Evolutionary conservation across 2,888 invertebrate genomes (phyloP), one percentile per base, ranked within the genome.

Genomic region (Cheiracanthium punctorium): DNA sequence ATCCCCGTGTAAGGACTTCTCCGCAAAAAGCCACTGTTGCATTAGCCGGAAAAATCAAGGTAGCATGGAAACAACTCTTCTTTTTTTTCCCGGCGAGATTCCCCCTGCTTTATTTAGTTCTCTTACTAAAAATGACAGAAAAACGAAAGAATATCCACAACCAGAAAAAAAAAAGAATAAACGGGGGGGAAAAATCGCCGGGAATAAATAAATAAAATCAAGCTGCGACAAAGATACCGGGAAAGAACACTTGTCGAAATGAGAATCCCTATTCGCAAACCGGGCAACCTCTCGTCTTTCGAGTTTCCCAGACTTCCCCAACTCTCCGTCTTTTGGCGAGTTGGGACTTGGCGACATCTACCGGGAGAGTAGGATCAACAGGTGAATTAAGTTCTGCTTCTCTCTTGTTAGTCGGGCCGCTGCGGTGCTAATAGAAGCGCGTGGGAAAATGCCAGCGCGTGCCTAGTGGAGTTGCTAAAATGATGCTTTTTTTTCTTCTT

Each of bases 401-500:
- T 17, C 24, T 58, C 58, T 58, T 58, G 5, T 58, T 17, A 58
- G 58, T 58, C 58, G 58, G 24, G 58, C 58, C 12, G 58, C 24
- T 5, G n/a, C n/a, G n/a, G n/a, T n/a, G n/a, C n/a, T n/a, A n/a
- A n/a, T n/a, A n/a, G 58, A 8, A 24, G 24, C 58, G 58, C 58
- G 58, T 58, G 58, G 58, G 58, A 58, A 58, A 58, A 24, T 58
- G 58, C 24, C 58, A 58, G 58, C 58, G 17, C 58, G 58, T 58
- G 58, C 17, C 58, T 58, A 24, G 58, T 58, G 24, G 24, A 17
- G 2, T 20, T 7, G 20, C 20, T 0, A 24, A 58, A 58, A 58
- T 5, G 24, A 24, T 24, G 5, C 24, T 5, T 7, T 58, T 58
- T 58, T 58, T 24, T 58, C 24, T 48, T 17, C 17, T 48, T 58